Percentiles rank a stretch among this genome's conserved stretches.
These are phyloP conservation scores for Nomada fucata DNA, from an alignment of 2,888 invertebrate species.

Conservation along the genomic window DNA sequence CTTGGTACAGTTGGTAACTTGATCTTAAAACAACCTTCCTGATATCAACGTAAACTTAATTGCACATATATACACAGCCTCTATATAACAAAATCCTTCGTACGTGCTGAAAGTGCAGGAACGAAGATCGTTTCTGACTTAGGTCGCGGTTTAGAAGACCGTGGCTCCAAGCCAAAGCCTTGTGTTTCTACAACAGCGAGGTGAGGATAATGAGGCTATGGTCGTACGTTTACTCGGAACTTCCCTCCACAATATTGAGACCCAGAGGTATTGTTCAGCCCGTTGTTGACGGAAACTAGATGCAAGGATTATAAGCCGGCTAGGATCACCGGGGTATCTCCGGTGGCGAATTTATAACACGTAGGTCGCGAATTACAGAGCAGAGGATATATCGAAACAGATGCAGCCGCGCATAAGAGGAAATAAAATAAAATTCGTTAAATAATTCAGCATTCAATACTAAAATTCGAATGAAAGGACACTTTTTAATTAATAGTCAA, in stretches of 20 bases:
- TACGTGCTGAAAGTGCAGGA: constrained; percentile 2
- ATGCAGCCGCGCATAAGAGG: background rate
- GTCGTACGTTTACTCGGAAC: background rate
- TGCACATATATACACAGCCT: too few relatives aligned
- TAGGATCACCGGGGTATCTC: background rate
- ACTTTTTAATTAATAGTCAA: too few relatives aligned
- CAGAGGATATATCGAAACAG: too few relatives aligned
- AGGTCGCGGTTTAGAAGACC: background rate
- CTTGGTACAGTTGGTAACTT: background rate
- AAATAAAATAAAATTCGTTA: too few relatives aligned
- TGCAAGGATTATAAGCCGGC: background rate
- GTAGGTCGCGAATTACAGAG: background rate
- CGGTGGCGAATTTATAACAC: background rate
- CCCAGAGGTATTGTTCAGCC: constrained; percentile 6
- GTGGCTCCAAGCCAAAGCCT: constrained; percentile 9
- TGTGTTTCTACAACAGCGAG: background rate
- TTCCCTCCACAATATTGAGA: background rate
- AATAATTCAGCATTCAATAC: too few relatives aligned
- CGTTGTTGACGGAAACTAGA: constrained; percentile 3
- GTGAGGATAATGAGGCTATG: constrained; percentile 13
- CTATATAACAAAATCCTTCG: background rate
- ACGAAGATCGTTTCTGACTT: constrained; percentile 10
- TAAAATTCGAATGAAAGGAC: too few relatives aligned
- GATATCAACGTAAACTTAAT: too few relatives aligned
- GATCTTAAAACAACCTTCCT: too few relatives aligned